A percentile compares a stretch with the other conserved stretches of the same genome.
Evolutionary conservation across 2,113 vertebrate species (phyloP).

Genomic region (Carlito syrichta): DNA sequence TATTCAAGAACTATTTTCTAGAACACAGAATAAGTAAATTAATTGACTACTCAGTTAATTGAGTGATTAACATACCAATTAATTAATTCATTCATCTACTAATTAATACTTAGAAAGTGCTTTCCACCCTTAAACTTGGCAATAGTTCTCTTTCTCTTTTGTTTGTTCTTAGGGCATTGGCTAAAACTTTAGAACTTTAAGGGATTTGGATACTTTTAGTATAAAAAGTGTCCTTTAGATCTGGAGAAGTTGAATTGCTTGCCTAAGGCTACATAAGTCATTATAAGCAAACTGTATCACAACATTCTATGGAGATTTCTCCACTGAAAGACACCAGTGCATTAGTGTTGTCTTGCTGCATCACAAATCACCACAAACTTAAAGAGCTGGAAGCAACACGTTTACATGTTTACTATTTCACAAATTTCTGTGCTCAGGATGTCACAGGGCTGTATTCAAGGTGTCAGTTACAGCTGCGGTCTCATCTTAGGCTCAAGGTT

Average conservation of each 20-base stretch:
- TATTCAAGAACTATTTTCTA: neutral
- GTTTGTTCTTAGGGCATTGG: neutral
- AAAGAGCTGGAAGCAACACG: neutral
- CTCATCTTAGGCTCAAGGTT: neutral
- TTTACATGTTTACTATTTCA: neutral
- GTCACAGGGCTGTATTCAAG: neutral
- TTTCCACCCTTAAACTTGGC: neutral
- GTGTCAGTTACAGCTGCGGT: neutral
- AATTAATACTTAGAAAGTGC: neutral
- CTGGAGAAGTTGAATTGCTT: neutral
- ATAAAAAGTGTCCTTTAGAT: neutral
- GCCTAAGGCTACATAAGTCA: neutral
- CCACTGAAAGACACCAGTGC: neutral
- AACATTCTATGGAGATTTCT: neutral
- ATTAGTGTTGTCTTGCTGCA: neutral
- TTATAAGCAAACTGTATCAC: neutral
- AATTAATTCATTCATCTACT: neutral
- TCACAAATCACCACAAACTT: neutral
- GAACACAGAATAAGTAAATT: neutral
- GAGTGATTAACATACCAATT: neutral
- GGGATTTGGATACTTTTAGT: neutral
- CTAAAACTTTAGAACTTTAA: slow-evolving; percentile 9
- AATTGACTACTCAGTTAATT: neutral
- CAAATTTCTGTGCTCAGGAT: neutral
- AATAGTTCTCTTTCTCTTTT: neutral